These are phyloP conservation scores for Actinostola sp. DNA, from an alignment of 92 coral and sea anemone species.

Conservation along the genomic window DNA sequence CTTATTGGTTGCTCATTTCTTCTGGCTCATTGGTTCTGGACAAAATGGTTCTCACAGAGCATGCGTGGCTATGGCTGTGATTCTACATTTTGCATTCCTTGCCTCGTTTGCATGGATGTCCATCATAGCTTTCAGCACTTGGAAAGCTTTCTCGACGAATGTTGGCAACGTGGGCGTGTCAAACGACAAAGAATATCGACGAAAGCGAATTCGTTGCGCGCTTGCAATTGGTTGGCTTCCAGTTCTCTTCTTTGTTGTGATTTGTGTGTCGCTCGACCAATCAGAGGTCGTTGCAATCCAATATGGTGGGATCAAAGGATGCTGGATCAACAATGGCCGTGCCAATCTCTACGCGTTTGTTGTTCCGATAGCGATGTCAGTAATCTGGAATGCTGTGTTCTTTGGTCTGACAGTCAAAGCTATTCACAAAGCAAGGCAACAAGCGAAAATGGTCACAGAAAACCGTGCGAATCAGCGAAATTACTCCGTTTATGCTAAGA, in stretches of 20 bases:
- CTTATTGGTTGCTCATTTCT: no score
- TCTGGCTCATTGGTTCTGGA: neutral
- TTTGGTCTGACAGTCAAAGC: constrained; percentile 52
- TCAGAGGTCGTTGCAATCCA: constrained; percentile 45
- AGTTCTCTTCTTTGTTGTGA: constrained; percentile 50
- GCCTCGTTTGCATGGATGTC: constrained; percentile 75
- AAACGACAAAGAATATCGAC: constrained; percentile 8
- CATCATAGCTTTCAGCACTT: constrained; percentile 70
- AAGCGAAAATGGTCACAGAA: constrained; percentile 18
- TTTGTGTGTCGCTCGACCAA: constrained; percentile 61
- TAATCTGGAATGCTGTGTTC: constrained; percentile 49
- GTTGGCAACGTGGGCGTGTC: constrained; percentile 6
- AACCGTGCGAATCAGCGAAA: constrained; percentile 20
- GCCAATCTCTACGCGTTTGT: constrained; percentile 42
- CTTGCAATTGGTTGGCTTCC: constrained; percentile 58
- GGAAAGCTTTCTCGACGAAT: constrained; percentile 52
- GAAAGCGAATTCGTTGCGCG: constrained; percentile 4
- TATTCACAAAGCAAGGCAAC: constrained; percentile 27
- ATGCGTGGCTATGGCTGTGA: constrained; percentile 48
- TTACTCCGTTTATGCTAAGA: constrained; percentile 46
- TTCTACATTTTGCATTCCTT: constrained; percentile 54
- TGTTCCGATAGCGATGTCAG: constrained; percentile 42
- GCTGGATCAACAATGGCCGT: constrained; percentile 55
- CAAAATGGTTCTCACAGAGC: neutral
- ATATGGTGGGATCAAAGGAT: constrained; percentile 63